phyloP scores from a whole-genome alignment of 2,888 invertebrate species.

The Dolichomitus sp. region DNA sequence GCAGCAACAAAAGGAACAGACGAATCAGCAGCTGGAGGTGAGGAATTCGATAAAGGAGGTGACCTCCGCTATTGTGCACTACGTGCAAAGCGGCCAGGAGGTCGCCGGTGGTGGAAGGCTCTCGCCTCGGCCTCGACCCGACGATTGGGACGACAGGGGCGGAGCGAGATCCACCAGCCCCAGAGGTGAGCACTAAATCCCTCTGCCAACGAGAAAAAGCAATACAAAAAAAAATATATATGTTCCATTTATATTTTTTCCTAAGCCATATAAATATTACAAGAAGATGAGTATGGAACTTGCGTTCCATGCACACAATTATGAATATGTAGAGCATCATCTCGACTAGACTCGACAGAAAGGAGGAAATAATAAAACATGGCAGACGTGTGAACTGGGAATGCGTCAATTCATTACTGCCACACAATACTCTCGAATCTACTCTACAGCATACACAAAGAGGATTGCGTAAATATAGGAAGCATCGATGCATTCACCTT shows the following conservation, averaged over 20 bases:
- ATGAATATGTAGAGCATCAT: background rate
- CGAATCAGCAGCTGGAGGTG: constrained; percentile 85
- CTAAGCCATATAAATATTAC: background rate
- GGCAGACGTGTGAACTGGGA: constrained; percentile 24
- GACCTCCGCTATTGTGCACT: constrained; percentile 97
- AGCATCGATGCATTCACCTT: constrained; percentile 85
- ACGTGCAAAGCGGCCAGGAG: constrained; percentile 89
- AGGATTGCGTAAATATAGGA: constrained; percentile 83
- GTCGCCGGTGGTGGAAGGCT: constrained; percentile 83
- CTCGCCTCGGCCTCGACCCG: constrained; percentile 82
- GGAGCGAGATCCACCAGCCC: constrained; percentile 85
- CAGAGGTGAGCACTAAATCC: constrained; percentile 86
- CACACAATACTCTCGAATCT: constrained; percentile 16
- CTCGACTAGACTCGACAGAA: background rate
- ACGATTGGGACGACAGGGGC: constrained; percentile 81
- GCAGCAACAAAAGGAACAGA: constrained; percentile 81
- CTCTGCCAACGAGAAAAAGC: constrained; percentile 64
- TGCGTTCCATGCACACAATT: background rate
- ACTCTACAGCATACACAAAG: constrained; percentile 26
- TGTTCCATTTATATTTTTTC: no score
- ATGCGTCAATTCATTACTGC: constrained; percentile 19
- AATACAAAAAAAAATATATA: constrained; percentile 58
- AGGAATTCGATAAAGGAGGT: constrained; percentile 95
- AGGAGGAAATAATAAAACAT: constrained; percentile 11
- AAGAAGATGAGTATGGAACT: background rate